phyloP scores from a whole-genome alignment of 2,888 invertebrate genomes.

The Synanthedon formicaeformis region DNA sequence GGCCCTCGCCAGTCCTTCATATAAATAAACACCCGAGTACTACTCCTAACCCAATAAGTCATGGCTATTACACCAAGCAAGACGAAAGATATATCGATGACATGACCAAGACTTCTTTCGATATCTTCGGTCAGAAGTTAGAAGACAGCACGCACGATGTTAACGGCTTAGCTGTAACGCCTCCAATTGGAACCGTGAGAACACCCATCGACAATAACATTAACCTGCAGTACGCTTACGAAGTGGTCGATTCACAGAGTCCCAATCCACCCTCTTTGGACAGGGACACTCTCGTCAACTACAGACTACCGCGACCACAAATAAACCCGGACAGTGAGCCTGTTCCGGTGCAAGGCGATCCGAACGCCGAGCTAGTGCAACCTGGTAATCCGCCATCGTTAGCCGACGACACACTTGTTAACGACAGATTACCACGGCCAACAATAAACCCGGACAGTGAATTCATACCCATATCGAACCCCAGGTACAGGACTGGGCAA shows the following conservation, averaged over 20 bases:
- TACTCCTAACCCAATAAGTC: slow-evolving; percentile 69
- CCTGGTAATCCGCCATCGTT: slow-evolving; percentile 56
- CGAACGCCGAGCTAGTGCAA: slow-evolving; percentile 38
- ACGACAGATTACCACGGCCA: slow-evolving; percentile 77
- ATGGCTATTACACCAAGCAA: slow-evolving; percentile 77
- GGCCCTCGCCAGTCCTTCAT: slow-evolving; percentile 36
- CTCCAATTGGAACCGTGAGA: slow-evolving; percentile 52
- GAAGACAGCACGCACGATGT: slow-evolving; percentile 60
- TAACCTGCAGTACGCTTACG: slow-evolving; percentile 67
- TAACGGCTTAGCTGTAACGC: slow-evolving; percentile 57
- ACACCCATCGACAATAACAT: slow-evolving; percentile 65
- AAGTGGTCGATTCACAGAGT: slow-evolving; percentile 43
- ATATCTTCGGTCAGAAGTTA: slow-evolving; percentile 79
- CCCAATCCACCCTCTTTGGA: slow-evolving; percentile 65
- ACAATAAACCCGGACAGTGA: slow-evolving; percentile 79
- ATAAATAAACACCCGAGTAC: slow-evolving; percentile 46
- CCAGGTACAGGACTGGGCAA: slow-evolving; percentile 43
- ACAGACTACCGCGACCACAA: slow-evolving; percentile 74
- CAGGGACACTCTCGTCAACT: slow-evolving; percentile 79
- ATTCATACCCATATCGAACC: slow-evolving; percentile 62
- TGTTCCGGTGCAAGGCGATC: slow-evolving; percentile 31
- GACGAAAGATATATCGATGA: slow-evolving; percentile 77
- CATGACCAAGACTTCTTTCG: slow-evolving; percentile 80
- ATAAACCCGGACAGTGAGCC: slow-evolving; percentile 78
- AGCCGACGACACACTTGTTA: slow-evolving; percentile 76